These are phyloP conservation scores for Acanthosoma haemorrhoidale DNA, from an alignment of 2,888 invertebrate species.

Conservation along the genomic window DNA sequence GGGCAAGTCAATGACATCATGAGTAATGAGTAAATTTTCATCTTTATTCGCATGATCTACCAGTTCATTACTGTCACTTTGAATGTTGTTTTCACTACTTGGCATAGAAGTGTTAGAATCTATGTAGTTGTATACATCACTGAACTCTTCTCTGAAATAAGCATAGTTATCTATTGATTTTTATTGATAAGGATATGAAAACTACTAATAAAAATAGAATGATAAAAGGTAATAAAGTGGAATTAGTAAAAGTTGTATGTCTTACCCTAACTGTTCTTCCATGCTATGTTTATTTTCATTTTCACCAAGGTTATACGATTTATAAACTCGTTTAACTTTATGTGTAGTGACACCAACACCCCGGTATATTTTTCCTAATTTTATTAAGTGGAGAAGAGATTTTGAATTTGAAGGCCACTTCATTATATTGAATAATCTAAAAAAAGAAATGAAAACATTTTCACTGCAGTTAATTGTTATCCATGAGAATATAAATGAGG, in stretches of 20 bases:
- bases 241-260: background rate
- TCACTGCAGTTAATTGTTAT: too few relatives aligned
- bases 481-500: too few relatives aligned
- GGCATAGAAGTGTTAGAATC: background rate
- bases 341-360: background rate
- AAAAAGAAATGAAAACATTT: too few relatives aligned
- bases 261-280: background rate
- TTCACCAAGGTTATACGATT: background rate
- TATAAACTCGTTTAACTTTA: background rate
- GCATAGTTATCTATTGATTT: background rate
- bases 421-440: background rate
- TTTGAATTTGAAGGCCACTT: background rate
- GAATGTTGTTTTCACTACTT: too few relatives aligned
- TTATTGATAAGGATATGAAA: background rate
- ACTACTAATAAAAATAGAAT: background rate
- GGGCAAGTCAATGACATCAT: background rate
- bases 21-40: too few relatives aligned
- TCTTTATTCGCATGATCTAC: too few relatives aligned
- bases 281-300: background rate
- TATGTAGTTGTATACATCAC: too few relatives aligned
- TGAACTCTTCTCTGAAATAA: background rate
- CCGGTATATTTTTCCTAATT: background rate
- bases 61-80: background rate
- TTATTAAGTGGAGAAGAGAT: background rate
- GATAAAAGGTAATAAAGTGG: too few relatives aligned